These are phyloP conservation scores for Saguinus midas DNA, from an alignment of 2,113 vertebrate genomes.

Conservation along the genomic window DNA sequence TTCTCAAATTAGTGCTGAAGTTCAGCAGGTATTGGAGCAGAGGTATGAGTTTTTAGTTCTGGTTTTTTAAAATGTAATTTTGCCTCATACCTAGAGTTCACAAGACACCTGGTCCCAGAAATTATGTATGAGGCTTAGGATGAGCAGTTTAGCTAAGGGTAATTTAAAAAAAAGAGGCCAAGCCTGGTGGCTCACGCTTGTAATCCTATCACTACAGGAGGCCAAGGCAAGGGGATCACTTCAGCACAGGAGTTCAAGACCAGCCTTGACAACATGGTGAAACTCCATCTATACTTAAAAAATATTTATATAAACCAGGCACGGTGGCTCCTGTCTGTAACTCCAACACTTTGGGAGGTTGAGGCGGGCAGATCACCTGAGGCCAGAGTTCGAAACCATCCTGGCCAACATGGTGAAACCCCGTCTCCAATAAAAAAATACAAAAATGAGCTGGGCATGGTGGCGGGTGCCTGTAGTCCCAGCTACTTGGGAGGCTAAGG, in stretches of 20 bases:
- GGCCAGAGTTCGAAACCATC: too few relatives aligned
- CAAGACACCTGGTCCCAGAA: slow-evolving; percentile 17
- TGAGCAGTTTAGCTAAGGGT: not conserved
- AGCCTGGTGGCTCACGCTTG: not conserved
- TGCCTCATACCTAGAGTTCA: not conserved
- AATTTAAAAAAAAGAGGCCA: not conserved
- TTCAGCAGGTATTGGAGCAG: not conserved
- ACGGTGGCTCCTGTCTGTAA: too few relatives aligned
- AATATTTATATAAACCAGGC: too few relatives aligned
- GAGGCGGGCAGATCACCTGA: too few relatives aligned
- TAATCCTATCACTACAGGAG: not conserved
- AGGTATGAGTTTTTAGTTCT: not conserved
- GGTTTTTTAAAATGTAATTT: slow-evolving; percentile 24
- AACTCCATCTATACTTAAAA: not conserved
- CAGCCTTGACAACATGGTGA: not conserved
- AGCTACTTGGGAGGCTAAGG: not conserved
- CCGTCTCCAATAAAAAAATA: too few relatives aligned
- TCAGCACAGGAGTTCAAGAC: not conserved
- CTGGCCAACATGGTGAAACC: too few relatives aligned
- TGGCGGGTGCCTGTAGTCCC: not conserved
- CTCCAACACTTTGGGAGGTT: too few relatives aligned
- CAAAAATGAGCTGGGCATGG: not conserved
- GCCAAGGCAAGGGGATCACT: not conserved
- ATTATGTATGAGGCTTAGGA: not conserved
- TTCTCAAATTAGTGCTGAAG: not conserved